Percentiles rank a stretch among this genome's conserved stretches.
phyloP scores from a whole-genome alignment of 2,888 invertebrate species.

The Megaustenia siamemsis region DNA sequence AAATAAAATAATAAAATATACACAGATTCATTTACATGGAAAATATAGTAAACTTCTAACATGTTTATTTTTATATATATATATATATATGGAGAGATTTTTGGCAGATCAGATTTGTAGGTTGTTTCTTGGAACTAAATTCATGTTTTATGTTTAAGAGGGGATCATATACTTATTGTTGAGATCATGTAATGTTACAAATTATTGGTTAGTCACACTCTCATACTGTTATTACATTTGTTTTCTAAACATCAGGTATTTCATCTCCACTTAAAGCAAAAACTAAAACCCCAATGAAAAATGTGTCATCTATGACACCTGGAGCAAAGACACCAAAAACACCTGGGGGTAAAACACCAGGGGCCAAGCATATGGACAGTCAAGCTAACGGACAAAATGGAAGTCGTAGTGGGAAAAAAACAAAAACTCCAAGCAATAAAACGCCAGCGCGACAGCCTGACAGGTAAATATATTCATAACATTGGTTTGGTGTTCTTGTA shows the following conservation, averaged over 20 bases:
- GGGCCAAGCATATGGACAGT: conserved; percentile 48
- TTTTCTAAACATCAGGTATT: conserved; percentile 24
- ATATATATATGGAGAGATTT: too few species aligned
- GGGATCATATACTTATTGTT: not conserved
- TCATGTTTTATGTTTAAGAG: too few species aligned
- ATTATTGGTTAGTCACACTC: too few species aligned
- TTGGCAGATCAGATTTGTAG: too few species aligned
- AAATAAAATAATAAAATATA: too few species aligned
- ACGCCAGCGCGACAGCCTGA: conserved; percentile 58
- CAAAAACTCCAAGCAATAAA: conserved; percentile 65
- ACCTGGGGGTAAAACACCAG: conserved; percentile 51
- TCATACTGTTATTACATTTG: too few species aligned
- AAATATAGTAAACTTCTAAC: too few species aligned
- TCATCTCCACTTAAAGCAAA: conserved; percentile 49
- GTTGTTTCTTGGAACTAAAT: too few species aligned
- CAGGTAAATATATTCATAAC: conserved; percentile 53
- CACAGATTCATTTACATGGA: too few species aligned
- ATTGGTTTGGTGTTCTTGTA: too few species aligned
- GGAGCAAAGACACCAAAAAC: conserved; percentile 63
- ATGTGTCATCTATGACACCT: not conserved
- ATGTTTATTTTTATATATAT: too few species aligned
- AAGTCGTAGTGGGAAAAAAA: conserved; percentile 49
- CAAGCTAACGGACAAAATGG: conserved; percentile 13
- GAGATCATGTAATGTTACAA: too few species aligned
- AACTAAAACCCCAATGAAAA: conserved; percentile 51